Conservation (phyloP, 2,797 vertebrate genomes). For the Sebastes miniatus region DNA sequence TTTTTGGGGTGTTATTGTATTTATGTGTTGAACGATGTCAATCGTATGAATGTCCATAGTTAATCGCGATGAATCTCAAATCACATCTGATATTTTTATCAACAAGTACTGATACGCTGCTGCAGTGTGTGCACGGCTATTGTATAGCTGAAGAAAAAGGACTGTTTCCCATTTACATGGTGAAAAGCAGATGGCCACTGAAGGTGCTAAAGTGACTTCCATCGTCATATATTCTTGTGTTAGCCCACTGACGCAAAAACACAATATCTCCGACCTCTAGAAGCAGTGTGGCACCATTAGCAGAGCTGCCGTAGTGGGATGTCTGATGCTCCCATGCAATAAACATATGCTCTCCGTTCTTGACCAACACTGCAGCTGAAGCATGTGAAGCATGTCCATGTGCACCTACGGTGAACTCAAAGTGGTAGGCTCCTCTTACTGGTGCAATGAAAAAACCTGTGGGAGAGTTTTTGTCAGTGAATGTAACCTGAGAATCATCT, state of each 20-base stretch:
- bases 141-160: neutral
- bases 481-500: neutral
- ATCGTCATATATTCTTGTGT: neutral
- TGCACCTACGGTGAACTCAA: constrained; percentile 14
- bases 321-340: neutral
- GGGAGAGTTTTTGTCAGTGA: neutral
- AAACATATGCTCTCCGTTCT: constrained; percentile 30
- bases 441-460: constrained; percentile 54
- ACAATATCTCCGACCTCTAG: constrained; percentile 63
- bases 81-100: too few relatives aligned
- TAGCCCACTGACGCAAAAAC: neutral
- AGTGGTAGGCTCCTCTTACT: constrained; percentile 59
- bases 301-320: rapidly evolving
- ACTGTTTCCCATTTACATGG: constrained; percentile 18
- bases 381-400: rapidly evolving
- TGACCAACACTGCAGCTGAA: neutral
- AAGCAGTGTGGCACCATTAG: constrained; percentile 45
- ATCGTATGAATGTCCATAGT: too few relatives aligned
- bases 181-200: constrained; percentile 62
- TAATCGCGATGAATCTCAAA: too few relatives aligned
- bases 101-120: too few relatives aligned
- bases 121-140: neutral
- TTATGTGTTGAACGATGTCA: neutral
- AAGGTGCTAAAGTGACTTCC: constrained; percentile 25
- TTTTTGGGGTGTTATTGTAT: neutral